Evolutionary conservation across 2,888 invertebrate genomes (phyloP).

Genomic region (Corythucha ciliata): DNA sequence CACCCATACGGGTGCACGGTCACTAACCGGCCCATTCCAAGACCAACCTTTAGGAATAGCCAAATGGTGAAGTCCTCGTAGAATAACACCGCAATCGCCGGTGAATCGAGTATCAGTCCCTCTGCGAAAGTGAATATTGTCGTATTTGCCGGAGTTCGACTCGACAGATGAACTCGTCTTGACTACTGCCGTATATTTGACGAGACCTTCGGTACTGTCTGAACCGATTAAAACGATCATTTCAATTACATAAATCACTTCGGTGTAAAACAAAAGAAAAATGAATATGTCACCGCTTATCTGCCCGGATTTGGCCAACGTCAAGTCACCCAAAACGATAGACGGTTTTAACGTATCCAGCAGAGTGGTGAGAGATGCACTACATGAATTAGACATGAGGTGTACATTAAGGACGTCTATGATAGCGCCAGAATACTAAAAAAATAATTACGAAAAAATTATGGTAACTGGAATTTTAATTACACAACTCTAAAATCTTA

Average conservation of each 20-base stretch:
- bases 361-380: slow-evolving; percentile 26
- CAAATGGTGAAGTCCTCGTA: slow-evolving; percentile 61
- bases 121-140: too few relatives aligned
- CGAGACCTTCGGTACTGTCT: too few relatives aligned
- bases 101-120: slow-evolving; percentile 6
- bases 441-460: slow-evolving; percentile 2
- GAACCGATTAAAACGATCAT: too few relatives aligned
- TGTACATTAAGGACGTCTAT: slow-evolving; percentile 27
- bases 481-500: slow-evolving; percentile 19
- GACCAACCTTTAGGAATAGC: slow-evolving; percentile 76
- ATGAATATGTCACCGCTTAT: too few relatives aligned
- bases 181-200: too few relatives aligned
- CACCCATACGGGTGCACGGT: slow-evolving; percentile 62
- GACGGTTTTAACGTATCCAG: slow-evolving; percentile 29
- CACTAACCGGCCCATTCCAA: slow-evolving; percentile 70
- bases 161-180: too few relatives aligned
- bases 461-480: not conserved
- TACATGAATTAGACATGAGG: slow-evolving; percentile 24
- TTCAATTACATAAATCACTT: too few relatives aligned
- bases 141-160: too few relatives aligned
- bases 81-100: slow-evolving; percentile 53
- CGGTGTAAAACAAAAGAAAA: too few relatives aligned
- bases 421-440: slow-evolving; percentile 21
- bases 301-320: too few relatives aligned
- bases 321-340: slow-evolving; percentile 38